Percentiles rank a stretch among this genome's conserved stretches.
phyloP scores from a whole-genome alignment of 2,888 invertebrate genomes.

The Oscheius onirici region DNA sequence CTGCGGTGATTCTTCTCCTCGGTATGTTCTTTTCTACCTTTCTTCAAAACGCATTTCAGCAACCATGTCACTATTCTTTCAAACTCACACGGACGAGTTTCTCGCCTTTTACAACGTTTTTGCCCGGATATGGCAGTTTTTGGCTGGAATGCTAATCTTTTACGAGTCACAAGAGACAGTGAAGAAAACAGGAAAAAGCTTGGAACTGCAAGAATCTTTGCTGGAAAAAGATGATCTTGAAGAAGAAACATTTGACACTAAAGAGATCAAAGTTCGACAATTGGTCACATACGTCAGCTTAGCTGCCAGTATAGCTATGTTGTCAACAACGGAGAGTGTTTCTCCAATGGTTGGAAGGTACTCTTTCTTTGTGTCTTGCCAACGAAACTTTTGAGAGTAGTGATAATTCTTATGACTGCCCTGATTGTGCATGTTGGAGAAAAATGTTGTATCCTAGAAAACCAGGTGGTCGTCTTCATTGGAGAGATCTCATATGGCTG shows the following conservation, averaged over 20 bases:
- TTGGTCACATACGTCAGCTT: neutral
- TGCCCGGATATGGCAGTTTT: neutral
- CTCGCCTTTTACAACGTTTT: neutral
- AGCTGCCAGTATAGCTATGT: no score
- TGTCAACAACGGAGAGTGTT: no score
- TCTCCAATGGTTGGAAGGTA: no score
- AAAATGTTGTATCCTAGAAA: neutral
- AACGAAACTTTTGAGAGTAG: neutral
- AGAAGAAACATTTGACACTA: neutral
- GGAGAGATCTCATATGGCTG: slow-evolving; percentile 18
- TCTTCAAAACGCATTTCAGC: neutral
- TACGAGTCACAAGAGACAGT: neutral
- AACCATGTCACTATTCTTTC: neutral
- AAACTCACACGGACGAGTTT: neutral
- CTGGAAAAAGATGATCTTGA: neutral
- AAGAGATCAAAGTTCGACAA: neutral
- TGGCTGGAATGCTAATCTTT: neutral
- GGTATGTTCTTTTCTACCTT: no score
- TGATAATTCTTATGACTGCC: neutral
- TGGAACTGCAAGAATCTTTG: neutral
- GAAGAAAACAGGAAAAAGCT: neutral
- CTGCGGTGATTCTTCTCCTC: neutral
- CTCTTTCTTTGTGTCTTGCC: neutral
- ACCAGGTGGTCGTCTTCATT: neutral
- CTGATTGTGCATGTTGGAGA: neutral